phyloP scores from a whole-genome alignment of 2,888 invertebrate species.

The Tipula vernalis region DNA sequence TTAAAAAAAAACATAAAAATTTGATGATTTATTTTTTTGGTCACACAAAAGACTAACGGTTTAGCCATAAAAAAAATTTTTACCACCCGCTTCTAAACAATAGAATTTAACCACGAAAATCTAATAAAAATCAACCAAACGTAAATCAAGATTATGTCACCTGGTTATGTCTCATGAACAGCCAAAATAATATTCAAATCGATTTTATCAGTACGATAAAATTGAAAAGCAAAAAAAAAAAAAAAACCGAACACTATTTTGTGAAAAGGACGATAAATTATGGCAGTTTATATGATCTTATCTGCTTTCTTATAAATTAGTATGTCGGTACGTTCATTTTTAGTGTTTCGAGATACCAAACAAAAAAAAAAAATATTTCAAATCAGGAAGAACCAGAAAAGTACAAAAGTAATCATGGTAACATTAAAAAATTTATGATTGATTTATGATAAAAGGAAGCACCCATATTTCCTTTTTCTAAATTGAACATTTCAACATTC shows the following conservation, averaged over 20 bases:
- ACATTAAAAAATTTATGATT: not conserved
- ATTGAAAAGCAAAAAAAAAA: not conserved
- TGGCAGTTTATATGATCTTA: not conserved
- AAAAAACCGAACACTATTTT: not conserved
- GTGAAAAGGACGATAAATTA: not conserved
- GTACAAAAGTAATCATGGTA: not conserved
- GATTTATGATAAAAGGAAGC: slow-evolving; percentile 4
- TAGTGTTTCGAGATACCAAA: not conserved
- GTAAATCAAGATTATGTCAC: not conserved
- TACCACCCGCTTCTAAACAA: not conserved
- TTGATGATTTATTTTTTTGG: not conserved
- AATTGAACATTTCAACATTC: not conserved
- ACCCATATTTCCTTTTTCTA: not conserved
- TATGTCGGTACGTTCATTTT: not conserved
- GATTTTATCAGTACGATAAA: not conserved
- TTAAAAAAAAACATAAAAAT: not conserved
- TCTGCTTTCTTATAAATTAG: not conserved
- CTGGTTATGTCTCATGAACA: not conserved
- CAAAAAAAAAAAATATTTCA: not conserved
- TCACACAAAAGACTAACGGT: not conserved
- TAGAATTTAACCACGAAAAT: not conserved
- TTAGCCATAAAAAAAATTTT: not conserved
- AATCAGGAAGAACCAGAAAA: slow-evolving; percentile 4
- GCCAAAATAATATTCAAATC: not conserved
- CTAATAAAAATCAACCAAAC: not conserved